Conservation (phyloP, 2,797 vertebrate species). For the Remorina albescens region DNA sequence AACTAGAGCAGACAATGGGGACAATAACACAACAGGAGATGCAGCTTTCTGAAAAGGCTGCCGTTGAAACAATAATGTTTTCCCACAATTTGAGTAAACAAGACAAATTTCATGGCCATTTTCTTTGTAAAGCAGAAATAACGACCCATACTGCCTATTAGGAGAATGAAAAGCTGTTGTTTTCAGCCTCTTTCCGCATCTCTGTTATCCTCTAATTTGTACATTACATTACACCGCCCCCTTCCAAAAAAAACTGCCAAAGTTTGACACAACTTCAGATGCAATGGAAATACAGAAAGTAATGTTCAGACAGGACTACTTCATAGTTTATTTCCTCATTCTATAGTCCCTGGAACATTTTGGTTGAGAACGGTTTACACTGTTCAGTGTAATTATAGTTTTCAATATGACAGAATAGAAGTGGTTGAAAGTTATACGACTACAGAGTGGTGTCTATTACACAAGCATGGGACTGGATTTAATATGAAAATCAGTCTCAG, state of each 20-base stretch:
- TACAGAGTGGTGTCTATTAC: slow-evolving; percentile 1
- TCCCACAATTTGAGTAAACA: neutral
- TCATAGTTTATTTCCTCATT: neutral
- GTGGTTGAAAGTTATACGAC: neutral
- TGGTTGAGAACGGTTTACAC: neutral
- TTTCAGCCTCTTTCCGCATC: neutral
- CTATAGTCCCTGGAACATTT: neutral
- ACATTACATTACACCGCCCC: neutral
- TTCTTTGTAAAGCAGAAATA: neutral
- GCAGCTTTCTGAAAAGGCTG: neutral
- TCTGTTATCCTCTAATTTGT: neutral
- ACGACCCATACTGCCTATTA: no score
- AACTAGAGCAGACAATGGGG: neutral
- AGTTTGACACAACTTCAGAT: neutral
- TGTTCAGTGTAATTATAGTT: neutral
- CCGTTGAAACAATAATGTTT: neutral
- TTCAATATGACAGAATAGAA: neutral
- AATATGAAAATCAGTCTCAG: neutral
- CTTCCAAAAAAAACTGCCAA: no score
- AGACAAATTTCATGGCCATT: neutral
- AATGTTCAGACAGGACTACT: neutral
- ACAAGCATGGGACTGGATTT: slow-evolving; percentile 28
- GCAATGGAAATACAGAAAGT: neutral
- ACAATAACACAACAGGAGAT: neutral
- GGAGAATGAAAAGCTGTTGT: neutral